Conservation (phyloP, 2,113 vertebrate genomes). For the Jacana jacana region DNA sequence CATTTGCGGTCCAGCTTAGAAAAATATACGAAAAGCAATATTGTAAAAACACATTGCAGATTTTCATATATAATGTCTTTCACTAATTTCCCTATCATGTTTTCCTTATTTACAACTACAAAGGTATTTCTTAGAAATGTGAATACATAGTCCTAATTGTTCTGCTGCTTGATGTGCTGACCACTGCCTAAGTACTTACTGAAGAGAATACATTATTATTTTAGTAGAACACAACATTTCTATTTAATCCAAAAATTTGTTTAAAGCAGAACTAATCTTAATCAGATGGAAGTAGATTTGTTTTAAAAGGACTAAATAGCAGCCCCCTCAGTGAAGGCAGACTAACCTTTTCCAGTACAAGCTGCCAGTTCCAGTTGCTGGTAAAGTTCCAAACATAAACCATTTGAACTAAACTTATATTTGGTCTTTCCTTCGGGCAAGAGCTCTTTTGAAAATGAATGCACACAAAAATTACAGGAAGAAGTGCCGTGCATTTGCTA, state of each 20-base stretch:
- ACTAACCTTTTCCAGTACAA: conserved; percentile 1
- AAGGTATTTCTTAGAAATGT: not conserved
- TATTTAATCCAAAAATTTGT: not conserved
- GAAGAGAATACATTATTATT: not conserved
- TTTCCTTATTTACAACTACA: not conserved
- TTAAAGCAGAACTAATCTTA: conserved; percentile 12
- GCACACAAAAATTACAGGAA: not conserved
- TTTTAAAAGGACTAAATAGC: not conserved
- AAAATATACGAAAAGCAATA: not conserved
- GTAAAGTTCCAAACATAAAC: not conserved
- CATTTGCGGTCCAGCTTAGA: not conserved
- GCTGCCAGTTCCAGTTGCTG: not conserved
- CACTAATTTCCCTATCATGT: not conserved
- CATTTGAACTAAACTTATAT: not conserved
- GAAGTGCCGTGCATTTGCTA: not conserved
- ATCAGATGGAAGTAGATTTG: not conserved
- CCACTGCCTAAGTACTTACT: not conserved
- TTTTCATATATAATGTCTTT: not conserved
- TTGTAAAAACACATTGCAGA: not conserved
- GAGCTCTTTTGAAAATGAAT: not conserved
- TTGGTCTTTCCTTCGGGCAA: not conserved
- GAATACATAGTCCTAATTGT: not conserved
- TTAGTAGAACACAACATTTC: not conserved
- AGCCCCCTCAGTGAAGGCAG: not conserved
- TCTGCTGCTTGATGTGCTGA: not conserved